Base-by-base conservation (phyloP, 2,797 vertebrate species). In the Lepilemur ruficaudatus region DNA sequence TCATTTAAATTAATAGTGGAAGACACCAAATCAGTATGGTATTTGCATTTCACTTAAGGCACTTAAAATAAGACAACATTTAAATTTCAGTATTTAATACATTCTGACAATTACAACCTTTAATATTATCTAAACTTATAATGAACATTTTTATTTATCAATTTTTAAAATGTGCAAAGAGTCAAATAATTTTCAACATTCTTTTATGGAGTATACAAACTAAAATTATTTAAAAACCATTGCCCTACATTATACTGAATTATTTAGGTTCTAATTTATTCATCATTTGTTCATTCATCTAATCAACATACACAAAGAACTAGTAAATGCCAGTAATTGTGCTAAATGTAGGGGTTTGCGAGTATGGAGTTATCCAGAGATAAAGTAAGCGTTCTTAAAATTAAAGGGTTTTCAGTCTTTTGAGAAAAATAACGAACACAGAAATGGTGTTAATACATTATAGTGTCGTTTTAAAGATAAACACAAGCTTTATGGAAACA, bases 71-170 rank as follows among this genome's bases (percentile, higher is more conserved):
- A 61, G 30, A n/a, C 1, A 94, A 72, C 13, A 80, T 55, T 75
- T 94, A 76, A 63, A 89, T 52, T 50, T 88, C 15, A 75, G 67
- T 88, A 84, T 91, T 86, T 94, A 81, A 35, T 72, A 8, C 35
- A 80, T 85, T 73, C 35, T 95, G 41, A 91, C 7, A 59, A 69
- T 72, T 76, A 76, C 2, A 76, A 1, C 5, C 18, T 78, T 89
- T 61, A 59, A 87, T 88, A 76, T 91, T 30, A 65, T 65, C 30
- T 88, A 69, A 91, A 23, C 5, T 55, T 57, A 78, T 12, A 78
- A 7, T 75, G 32, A 91, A 87, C 14, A 25, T 1, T 87, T 89
- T 83, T 17, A 41, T 84, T 67, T 78, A 70, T 30, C 10, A 92
- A 41, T 4, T 78, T 94, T 92, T 48, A 84, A 85, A 83, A 84